These are phyloP conservation scores for Sorex fumeus DNA, from an alignment of 2,113 vertebrate genomes.

Conservation along the genomic window DNA sequence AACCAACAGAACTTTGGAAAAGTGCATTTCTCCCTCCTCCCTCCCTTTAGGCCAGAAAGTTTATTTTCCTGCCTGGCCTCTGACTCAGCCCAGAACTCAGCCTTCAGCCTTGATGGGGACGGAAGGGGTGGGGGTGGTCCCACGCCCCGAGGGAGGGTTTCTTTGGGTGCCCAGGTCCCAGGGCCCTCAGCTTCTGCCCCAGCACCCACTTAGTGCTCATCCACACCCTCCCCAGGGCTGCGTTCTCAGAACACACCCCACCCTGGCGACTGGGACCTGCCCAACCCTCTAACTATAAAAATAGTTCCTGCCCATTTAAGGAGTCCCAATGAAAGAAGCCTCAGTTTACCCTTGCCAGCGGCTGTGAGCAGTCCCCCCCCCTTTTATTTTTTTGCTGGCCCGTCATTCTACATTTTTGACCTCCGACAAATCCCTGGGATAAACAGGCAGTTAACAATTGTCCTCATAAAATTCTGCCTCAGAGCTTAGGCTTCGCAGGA, in stretches of 20 bases:
- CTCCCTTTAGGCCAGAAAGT: constrained; percentile 41
- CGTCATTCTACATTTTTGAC: no score
- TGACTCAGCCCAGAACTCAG: constrained; percentile 23
- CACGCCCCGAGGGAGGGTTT: fast-evolving
- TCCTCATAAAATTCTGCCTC: no score
- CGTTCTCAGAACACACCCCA: background rate
- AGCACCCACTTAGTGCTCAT: fast-evolving
- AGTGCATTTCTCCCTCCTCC: constrained; percentile 24
- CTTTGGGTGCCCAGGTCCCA: background rate
- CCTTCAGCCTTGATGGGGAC: background rate
- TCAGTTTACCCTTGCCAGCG: no score
- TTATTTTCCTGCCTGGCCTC: constrained; percentile 58
- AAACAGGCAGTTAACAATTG: no score
- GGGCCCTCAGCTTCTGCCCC: background rate
- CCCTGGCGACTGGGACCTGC: no score
- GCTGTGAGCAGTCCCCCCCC: no score
- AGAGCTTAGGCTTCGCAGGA: no score
- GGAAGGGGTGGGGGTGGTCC: background rate
- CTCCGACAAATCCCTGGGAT: no score
- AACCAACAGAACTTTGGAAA: constrained; percentile 76
- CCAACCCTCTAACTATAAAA: background rate
- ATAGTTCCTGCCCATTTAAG: background rate
- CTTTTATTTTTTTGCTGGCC: no score
- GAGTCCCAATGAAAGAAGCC: background rate
- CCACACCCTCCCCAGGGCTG: fast-evolving